Conservation (phyloP, 2,113 vertebrate genomes). For the Tachysurus vachellii region DNA sequence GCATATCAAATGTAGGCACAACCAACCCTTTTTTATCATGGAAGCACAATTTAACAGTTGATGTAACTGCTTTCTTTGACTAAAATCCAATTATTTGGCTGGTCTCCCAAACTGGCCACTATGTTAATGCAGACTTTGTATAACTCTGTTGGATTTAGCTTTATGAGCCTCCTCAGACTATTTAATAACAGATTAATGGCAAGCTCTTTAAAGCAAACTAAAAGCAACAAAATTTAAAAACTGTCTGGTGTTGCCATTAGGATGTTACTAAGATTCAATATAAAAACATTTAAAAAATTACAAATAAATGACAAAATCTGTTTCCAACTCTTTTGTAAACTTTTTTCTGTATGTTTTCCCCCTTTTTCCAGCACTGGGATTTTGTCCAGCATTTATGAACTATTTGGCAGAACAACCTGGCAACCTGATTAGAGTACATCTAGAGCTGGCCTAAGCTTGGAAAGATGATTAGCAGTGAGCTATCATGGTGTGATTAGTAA, state of each 20-base stretch:
- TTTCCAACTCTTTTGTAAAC: background rate
- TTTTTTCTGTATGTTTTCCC: background rate
- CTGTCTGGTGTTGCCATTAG: background rate
- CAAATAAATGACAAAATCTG: background rate
- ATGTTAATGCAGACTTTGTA: background rate
- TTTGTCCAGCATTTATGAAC: background rate
- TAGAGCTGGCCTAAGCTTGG: constrained; percentile 23
- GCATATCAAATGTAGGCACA: background rate
- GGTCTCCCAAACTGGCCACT: background rate
- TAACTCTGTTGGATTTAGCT: background rate
- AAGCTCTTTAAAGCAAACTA: background rate
- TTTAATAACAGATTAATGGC: background rate
- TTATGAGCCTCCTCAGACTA: background rate
- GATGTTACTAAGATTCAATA: background rate
- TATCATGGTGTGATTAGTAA: constrained; percentile 39
- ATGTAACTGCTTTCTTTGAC: background rate
- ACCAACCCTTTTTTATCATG: too few species aligned
- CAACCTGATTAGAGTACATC: background rate
- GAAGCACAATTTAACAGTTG: background rate
- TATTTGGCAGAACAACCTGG: background rate
- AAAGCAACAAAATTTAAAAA: background rate
- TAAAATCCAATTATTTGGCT: background rate
- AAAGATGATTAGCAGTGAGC: constrained; percentile 38
- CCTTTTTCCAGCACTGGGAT: background rate
- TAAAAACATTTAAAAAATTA: background rate